Conservation (phyloP, 2,888 invertebrate species). For the Zygothrica quintamaculata region DNA sequence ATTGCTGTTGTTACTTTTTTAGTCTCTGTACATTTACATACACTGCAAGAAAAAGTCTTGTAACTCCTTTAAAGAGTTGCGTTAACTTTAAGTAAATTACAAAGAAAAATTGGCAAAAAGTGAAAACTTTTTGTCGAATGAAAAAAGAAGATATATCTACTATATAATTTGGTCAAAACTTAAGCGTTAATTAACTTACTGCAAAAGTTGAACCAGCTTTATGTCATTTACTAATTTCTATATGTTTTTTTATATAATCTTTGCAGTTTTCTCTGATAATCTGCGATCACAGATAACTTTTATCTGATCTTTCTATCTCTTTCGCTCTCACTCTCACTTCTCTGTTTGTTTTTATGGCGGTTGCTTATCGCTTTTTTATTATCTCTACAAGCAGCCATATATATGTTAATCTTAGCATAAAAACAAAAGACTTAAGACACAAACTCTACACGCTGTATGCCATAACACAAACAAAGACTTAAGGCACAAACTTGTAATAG, state of each 20-base stretch:
- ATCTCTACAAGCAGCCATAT: too few species aligned
- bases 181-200: constrained; percentile 6
- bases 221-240: not conserved
- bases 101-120: too few species aligned
- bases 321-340: too few species aligned
- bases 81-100: not conserved
- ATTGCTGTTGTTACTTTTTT: constrained; percentile 14
- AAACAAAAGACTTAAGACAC: constrained; percentile 43
- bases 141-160: too few species aligned
- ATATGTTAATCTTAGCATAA: not conserved
- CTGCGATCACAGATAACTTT: not conserved
- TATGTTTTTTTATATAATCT: constrained; percentile 5
- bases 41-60: constrained; percentile 1
- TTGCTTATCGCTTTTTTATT: too few species aligned
- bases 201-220: not conserved
- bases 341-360: too few species aligned
- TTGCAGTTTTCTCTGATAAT: constrained; percentile 18
- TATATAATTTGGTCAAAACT: not conserved
- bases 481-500: constrained; percentile 34
- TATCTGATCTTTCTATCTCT: constrained; percentile 6
- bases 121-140: too few species aligned
- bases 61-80: constrained; percentile 2
- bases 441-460: constrained; percentile 13
- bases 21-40: too few species aligned
- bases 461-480: constrained; percentile 43